A percentile compares a stretch with the other conserved stretches of the same genome.
Evolutionary conservation across 2,113 vertebrate species (phyloP).

Genomic region (Gymnobelideus leadbeateri): DNA sequence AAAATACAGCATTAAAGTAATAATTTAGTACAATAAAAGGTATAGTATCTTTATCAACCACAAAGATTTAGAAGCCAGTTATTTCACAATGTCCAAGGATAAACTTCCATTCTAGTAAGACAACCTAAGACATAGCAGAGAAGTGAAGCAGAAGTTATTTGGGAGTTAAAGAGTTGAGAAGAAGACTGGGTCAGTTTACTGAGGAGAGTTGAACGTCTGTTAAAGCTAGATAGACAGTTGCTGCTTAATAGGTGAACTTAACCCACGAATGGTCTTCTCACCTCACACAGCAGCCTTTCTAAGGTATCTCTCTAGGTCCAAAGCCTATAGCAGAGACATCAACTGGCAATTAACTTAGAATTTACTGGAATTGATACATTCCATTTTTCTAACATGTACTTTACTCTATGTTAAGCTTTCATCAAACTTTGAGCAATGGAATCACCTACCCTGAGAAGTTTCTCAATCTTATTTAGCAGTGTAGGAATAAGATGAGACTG

Average conservation of each 20-base stretch:
- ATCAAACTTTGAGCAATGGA: slow-evolving; percentile 27
- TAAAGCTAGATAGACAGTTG: neutral
- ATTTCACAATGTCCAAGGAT: slow-evolving; percentile 22
- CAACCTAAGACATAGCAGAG: neutral
- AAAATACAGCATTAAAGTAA: neutral
- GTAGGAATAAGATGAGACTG: slow-evolving; percentile 95
- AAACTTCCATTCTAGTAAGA: slow-evolving; percentile 4
- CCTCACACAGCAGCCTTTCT: neutral
- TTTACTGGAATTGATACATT: slow-evolving; percentile 14
- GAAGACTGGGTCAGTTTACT: neutral
- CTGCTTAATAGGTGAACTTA: neutral
- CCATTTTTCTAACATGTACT: neutral
- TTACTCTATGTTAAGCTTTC: slow-evolving; percentile 33
- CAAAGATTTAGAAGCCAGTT: slow-evolving; percentile 19
- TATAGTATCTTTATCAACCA: slow-evolving; percentile 30
- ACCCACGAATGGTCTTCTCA: neutral
- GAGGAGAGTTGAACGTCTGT: neutral
- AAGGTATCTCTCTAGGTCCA: neutral
- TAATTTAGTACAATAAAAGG: neutral
- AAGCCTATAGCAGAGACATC: slow-evolving; percentile 15
- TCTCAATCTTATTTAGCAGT: slow-evolving; percentile 95
- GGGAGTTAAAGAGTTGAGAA: neutral
- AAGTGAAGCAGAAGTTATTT: neutral
- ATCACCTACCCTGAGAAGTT: slow-evolving; percentile 91
- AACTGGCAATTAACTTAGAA: slow-evolving; percentile 11